Conservation (phyloP, 2,797 vertebrate genomes). For the Helarctos malayanus region DNA sequence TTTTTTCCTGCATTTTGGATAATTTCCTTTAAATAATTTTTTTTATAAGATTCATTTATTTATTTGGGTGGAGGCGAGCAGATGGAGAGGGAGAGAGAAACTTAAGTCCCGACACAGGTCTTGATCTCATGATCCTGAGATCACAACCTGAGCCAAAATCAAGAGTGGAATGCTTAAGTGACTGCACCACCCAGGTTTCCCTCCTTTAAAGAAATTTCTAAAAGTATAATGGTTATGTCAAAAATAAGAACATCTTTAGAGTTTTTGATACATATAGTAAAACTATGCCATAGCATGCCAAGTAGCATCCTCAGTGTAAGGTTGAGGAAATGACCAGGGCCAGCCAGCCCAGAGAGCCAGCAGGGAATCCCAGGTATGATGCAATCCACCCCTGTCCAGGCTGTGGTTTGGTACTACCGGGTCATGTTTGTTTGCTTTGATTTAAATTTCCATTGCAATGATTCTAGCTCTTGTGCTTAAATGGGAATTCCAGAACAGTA, state of each 20-base stretch:
- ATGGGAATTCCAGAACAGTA: neutral
- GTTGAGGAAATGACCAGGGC: neutral
- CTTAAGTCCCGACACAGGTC: neutral
- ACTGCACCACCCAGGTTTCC: neutral
- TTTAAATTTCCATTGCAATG: neutral
- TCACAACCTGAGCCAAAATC: neutral
- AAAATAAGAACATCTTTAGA: neutral
- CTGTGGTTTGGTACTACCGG: neutral
- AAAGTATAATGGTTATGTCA: neutral
- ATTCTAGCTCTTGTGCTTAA: neutral
- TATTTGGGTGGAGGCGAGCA: neutral
- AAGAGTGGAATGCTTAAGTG: neutral
- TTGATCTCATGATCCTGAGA: neutral
- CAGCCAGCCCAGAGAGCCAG: neutral
- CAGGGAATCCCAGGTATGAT: neutral
- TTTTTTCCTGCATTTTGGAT: neutral
- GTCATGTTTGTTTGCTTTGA: neutral
- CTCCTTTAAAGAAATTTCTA: conserved; percentile 20
- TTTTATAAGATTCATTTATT: neutral
- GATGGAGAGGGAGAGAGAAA: neutral
- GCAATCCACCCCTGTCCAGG: neutral
- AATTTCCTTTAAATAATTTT: conserved; percentile 3
- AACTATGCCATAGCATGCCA: neutral
- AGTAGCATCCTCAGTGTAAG: neutral
- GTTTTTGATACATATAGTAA: neutral